Evolutionary conservation across 2,113 vertebrate species (phyloP).

Genomic region (Gallinago media): DNA sequence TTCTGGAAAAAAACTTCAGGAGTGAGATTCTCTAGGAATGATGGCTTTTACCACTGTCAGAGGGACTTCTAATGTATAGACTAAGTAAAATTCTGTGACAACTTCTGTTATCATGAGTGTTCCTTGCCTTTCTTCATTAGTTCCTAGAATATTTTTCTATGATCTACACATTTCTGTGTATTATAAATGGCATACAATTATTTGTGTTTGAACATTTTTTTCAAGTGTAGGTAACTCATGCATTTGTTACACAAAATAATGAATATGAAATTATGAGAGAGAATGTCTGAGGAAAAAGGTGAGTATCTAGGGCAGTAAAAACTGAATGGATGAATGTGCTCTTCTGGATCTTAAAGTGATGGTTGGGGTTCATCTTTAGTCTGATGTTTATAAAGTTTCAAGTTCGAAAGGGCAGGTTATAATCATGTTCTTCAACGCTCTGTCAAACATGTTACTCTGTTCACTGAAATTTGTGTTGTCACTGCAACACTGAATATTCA

Average conservation of each 20-base stretch:
- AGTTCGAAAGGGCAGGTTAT: background rate
- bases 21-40: background rate
- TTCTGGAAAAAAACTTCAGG: background rate
- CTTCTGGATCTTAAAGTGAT: background rate
- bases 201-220: background rate
- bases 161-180: background rate
- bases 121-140: background rate
- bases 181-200: background rate
- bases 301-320: background rate
- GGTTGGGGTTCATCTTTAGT: background rate
- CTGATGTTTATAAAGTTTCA: background rate
- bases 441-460: background rate
- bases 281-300: background rate
- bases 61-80: background rate
- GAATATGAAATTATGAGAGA: background rate
- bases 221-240: background rate
- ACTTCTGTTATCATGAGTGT: background rate
- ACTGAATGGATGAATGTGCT: background rate
- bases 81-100: background rate
- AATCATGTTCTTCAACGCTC: background rate
- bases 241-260: background rate
- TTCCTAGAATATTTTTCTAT: background rate
- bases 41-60: background rate
- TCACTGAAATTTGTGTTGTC: background rate
- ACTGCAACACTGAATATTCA: background rate